phyloP scores from a whole-genome alignment of 1,140 invertebrate species.

The Drosophila murphyi region DNA sequence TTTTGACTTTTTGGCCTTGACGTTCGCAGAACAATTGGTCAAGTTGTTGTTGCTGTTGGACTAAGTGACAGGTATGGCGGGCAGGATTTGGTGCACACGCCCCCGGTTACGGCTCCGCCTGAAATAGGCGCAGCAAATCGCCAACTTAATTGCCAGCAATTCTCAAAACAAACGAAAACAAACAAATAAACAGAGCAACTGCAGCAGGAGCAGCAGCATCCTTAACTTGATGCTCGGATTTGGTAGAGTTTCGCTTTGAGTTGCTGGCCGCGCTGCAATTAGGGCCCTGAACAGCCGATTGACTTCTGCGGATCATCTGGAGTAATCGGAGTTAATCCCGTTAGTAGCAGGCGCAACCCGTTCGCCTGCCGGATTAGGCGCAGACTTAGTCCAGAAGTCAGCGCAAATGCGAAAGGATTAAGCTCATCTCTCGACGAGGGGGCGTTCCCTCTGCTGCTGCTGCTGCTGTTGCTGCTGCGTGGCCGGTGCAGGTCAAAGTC shows the following conservation, averaged over 20 bases:
- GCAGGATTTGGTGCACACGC: constrained; percentile 48
- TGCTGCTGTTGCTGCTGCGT: neutral
- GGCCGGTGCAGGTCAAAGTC: constrained; percentile 46
- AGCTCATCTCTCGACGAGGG: neutral
- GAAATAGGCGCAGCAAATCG: constrained; percentile 55
- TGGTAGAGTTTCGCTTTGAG: constrained; percentile 9
- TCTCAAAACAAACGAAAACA: constrained; percentile 82
- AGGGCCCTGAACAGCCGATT: constrained; percentile 56
- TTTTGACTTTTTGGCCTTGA: constrained; percentile 54
- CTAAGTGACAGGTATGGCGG: constrained; percentile 25
- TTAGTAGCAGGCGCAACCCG: constrained; percentile 49
- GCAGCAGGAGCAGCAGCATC: constrained; percentile 14
- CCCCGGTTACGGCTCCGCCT: constrained; percentile 37
- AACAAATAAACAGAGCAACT: constrained; percentile 73
- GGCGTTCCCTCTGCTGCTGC: constrained; percentile 38
- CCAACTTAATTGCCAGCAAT: constrained; percentile 76
- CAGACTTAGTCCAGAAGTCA: constrained; percentile 67
- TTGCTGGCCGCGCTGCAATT: constrained; percentile 45
- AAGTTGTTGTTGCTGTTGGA: neutral
- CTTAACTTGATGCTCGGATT: constrained; percentile 20
- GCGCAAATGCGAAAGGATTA: constrained; percentile 78
- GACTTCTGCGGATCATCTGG: constrained; percentile 80
- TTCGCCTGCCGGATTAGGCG: constrained; percentile 61
- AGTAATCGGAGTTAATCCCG: constrained; percentile 74
- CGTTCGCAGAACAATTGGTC: neutral